These are phyloP conservation scores for Pitangus sulphuratus DNA, from an alignment of 2,797 vertebrate species.

Conservation along the genomic window DNA sequence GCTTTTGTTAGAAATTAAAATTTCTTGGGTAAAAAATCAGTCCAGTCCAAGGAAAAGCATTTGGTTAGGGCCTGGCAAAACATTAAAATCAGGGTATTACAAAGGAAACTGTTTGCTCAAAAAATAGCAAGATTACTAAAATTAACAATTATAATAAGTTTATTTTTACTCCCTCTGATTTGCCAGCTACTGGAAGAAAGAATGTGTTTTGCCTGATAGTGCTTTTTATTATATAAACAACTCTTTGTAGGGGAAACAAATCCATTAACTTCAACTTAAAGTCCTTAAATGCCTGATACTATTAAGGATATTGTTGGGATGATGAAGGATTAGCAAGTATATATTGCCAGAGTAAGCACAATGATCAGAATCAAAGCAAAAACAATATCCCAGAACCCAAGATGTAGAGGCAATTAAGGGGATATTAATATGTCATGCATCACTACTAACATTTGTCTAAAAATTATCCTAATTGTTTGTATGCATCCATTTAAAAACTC, in stretches of 20 bases:
- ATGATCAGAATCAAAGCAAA: neutral
- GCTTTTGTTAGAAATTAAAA: neutral
- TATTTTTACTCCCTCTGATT: neutral
- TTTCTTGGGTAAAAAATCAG: neutral
- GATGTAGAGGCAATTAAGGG: neutral
- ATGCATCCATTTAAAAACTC: neutral
- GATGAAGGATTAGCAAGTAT: neutral
- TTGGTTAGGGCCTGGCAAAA: neutral
- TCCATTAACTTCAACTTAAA: neutral
- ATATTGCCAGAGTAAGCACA: neutral
- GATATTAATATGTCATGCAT: neutral
- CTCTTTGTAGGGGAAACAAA: neutral
- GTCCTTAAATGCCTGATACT: neutral
- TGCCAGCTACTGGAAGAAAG: neutral
- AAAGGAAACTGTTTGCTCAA: neutral
- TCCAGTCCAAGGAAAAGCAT: neutral
- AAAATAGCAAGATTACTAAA: neutral
- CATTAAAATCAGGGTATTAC: neutral
- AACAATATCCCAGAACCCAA: neutral
- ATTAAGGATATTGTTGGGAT: neutral
- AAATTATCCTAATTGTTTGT: neutral
- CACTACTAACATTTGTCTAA: neutral
- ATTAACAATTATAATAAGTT: too few species aligned
- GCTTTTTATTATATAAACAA: neutral
- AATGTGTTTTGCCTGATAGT: neutral